Base-by-base conservation (phyloP, 1,140 invertebrate species). In the Zeugodacus cucurbitae region DNA sequence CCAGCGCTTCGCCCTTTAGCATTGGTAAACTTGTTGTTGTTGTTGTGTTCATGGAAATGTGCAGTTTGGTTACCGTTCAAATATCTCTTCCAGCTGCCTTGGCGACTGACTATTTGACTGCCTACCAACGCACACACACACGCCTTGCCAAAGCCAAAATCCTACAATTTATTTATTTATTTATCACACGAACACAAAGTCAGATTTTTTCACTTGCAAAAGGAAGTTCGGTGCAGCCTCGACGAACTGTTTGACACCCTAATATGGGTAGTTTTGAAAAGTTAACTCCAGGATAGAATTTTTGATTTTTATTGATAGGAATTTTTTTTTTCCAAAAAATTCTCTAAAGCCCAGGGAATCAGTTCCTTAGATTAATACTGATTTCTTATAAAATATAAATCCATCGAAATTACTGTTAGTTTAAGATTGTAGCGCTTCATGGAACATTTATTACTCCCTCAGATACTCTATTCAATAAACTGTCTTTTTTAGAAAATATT, bases 141-240 rank as follows among this genome's bases (percentile, higher is more conserved):
- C 22, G 29, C n/a, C 6, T 62, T 34, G 7, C 1, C 26, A 67
- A 17, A 34, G 67, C 67, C 22, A 22, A 37, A 74, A 74, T 32
- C 67, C 34, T 74, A 37, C 32, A 74, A 37, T 74, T 74, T 74
- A 74, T 74, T 74, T 74, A 74, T 74, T 74, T 74, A 74, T 74
- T 37, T 74, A 17, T 34, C 20, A 74, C 32, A 74, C 11, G 20
- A 74, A 74, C 22, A n/a, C 22, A 34, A 32, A 34, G 22, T 34
- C 20, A 37, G 32, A 37, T 8, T 37, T 74, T 74, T 74, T 34
- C 22, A 20, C 34, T 41, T 41, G 34, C 1, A 37, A 70, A 74
- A 37, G 67, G 32, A 22, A 67, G 17, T 37, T 22, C 17, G 1
- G 5, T 41, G 67, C 17, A 37, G 20, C 11, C 32, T 32, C 17